Evolutionary conservation across 2,888 invertebrate genomes (phyloP), one percentile per base, ranked within the genome.

Genomic region (Epinotia bilunana): DNA sequence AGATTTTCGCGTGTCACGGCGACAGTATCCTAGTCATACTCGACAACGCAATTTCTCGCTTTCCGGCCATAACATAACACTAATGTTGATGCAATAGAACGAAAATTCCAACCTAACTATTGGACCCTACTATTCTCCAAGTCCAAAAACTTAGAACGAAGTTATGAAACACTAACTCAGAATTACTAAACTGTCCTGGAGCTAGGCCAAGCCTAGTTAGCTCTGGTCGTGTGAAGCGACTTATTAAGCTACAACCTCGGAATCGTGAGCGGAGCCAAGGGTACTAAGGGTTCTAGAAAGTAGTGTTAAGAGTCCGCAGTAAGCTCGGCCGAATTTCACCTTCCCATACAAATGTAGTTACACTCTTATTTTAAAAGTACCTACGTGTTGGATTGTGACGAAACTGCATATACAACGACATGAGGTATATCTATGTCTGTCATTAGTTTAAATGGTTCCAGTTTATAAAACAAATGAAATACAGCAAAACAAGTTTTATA

Each of bases 71-170:
- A 2, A 2, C 53, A 39, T 39, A 2, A 2, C n/a, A 53, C n/a
- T n/a, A 2, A 3, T n/a, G 53, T 53, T 53, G 1, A 53, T 53
- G 49, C 7, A 53, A 53, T 53, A n/a, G 5, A 53, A 16, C 16
- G 49, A 16, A 16, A 49, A 53, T 53, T 39, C n/a, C n/a, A 6
- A 53, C 39, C 39, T 39, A 53, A 53, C n/a, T 53, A n/a, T n/a
- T 6, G 46, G 46, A 39, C 2, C 46, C 49, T 49, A 5, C 4
- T 61, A 61, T 16, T 28, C n/a, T 9, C 61, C 4, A 53, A 53
- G 53, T 61, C 33, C 33, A 61, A 61, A 33, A 33, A 61, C 60
- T 61, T 33, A 61, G 61, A 61, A 61, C 61, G 33, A 61, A 61
- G 61, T 61, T 61, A 61, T 61, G n/a, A 9, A 61, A 33, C 33